Evolutionary conservation across 2,888 invertebrate species (phyloP).

Genomic region (Sminthurides aquaticus): DNA sequence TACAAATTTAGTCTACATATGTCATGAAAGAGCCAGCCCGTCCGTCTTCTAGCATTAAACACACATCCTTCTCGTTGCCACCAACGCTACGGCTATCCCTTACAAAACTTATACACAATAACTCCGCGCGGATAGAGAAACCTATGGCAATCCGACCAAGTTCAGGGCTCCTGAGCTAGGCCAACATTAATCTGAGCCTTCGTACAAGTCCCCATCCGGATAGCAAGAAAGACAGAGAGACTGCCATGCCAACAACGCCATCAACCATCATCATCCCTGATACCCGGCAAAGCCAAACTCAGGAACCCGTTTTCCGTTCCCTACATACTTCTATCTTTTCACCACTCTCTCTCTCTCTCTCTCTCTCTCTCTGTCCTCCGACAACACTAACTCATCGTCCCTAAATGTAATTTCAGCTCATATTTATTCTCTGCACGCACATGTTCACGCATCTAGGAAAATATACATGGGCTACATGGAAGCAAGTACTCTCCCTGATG

Average conservation of each 20-base stretch:
- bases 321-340: neutral
- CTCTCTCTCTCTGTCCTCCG: constrained; percentile 12
- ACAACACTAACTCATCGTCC: neutral
- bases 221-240: too few species aligned
- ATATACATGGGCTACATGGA: neutral
- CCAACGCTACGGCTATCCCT: too few species aligned
- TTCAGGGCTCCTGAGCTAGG: too few species aligned
- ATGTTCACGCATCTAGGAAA: constrained; percentile 3
- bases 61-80: too few species aligned
- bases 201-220: too few species aligned
- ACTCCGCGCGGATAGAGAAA: too few species aligned
- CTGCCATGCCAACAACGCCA: too few species aligned
- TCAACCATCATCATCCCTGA: constrained; percentile 9
- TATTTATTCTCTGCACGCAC: constrained; percentile 7
- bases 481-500: neutral
- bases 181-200: too few species aligned
- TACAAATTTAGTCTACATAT: neutral
- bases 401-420: constrained; percentile 6
- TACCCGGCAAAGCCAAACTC: neutral
- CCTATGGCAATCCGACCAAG: too few species aligned
- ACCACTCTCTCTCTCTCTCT: constrained; percentile 12
- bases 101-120: too few species aligned
- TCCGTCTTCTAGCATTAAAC: too few species aligned
- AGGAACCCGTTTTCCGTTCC: neutral
- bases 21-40: too few species aligned